Evolutionary conservation across 2,113 vertebrate genomes (phyloP), one percentile per base, ranked within the genome.

Genomic region (Chaetops frenatus): DNA sequence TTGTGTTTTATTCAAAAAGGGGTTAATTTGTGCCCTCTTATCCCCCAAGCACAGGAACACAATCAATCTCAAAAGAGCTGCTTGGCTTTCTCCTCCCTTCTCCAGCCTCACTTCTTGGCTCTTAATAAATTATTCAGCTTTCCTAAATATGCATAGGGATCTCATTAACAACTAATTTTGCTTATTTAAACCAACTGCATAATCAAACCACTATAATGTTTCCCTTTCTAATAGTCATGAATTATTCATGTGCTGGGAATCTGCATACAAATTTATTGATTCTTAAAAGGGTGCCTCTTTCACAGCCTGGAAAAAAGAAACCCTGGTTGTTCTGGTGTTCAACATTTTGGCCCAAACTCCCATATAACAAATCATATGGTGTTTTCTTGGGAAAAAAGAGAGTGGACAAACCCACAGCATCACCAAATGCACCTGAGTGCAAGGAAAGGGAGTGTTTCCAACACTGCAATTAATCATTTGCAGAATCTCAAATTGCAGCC

Each of bases 161-260:
- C 94, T 97, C 96, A 97, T 97, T 97, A 97, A 97, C 96, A 96
- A 90, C 96, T 96, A 93, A 96, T 96, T 97, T 92, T 97, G 92
- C 95, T 97, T 96, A 96, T 97, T 97, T 96, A 97, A 97, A 97
- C 96, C 95, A 97, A 97, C 88, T 91, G 95, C 90, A 86, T 97
- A 97, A 97, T 97, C 95, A 97, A 94, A 95, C 83, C 79, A 71
- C 96, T 96, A 91, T 87, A 91, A 81, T 92, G 90, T 91, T 95
- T 86, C 31, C 80, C 60, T 94, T 94, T 92, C 91, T 94, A 71
- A 92, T n/a, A 72, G 2, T 23, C 35, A 79, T 97, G 83, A 96
- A 97, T 96, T 95, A 97, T 97, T 96, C 90, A 97, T 94, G 78
- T 33, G 20, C 81, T 91, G 84, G 88, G 78, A 78, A 95, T 95